Conservation (phyloP, 2,888 invertebrate genomes). For the Tetranychus truncatus region DNA sequence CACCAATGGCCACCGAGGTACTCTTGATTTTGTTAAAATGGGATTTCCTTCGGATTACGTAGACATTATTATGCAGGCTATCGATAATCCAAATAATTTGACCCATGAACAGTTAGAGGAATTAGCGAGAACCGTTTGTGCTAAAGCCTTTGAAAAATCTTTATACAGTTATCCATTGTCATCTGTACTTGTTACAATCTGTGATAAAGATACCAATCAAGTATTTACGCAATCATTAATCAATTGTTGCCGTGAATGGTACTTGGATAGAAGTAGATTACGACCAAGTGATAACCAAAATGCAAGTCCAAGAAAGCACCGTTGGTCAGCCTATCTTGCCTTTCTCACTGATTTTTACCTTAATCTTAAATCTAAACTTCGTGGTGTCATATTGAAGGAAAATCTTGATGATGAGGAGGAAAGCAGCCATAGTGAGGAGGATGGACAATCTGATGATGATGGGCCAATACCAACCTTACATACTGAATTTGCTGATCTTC, state of each 20-base stretch:
- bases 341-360: neutral
- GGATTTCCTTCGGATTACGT: neutral
- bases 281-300: neutral
- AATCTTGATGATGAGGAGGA: no score
- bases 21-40: neutral
- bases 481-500: no score
- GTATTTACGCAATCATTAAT: neutral
- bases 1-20: no score
- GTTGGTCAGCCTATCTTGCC: neutral
- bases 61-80: neutral
- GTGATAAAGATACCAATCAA: neutral
- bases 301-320: neutral
- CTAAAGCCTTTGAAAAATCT: neutral
- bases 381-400: no score
- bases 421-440: no score
- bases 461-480: no score
- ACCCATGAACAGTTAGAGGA: neutral
- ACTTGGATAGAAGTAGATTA: neutral
- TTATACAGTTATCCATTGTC: neutral
- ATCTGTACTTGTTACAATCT: neutral
- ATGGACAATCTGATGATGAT: no score
- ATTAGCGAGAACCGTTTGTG: neutral
- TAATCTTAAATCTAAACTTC: neutral
- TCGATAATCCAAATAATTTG: neutral
- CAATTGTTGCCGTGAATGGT: neutral